These are phyloP conservation scores for Eledona agricola DNA, from an alignment of 2,888 invertebrate species.

Conservation along the genomic window DNA sequence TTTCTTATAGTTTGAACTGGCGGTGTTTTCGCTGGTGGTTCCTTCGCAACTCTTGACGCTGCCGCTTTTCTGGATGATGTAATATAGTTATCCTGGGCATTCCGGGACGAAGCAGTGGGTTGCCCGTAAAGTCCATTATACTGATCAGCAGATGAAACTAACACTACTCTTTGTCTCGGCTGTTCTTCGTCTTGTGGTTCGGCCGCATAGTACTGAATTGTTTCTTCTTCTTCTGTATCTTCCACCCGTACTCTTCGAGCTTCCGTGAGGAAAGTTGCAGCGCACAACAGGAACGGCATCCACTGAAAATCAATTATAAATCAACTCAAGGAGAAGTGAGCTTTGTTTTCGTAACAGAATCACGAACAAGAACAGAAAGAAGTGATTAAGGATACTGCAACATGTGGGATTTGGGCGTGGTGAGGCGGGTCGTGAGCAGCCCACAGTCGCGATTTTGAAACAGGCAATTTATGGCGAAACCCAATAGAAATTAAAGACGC, in stretches of 20 bases:
- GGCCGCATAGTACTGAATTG: slow-evolving; percentile 61
- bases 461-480: slow-evolving; percentile 33
- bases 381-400: slow-evolving; percentile 2
- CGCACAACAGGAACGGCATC: slow-evolving; percentile 52
- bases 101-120: slow-evolving; percentile 53
- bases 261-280: slow-evolving; percentile 52
- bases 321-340: no score
- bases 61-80: slow-evolving; percentile 49
- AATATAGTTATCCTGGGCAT: slow-evolving; percentile 57
- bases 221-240: slow-evolving; percentile 62
- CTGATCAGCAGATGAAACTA: slow-evolving; percentile 61
- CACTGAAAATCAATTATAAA: slow-evolving; percentile 34
- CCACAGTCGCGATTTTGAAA: slow-evolving; percentile 40
- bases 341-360: slow-evolving; percentile 5
- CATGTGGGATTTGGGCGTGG: slow-evolving; percentile 37
- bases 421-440: slow-evolving; percentile 38
- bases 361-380: slow-evolving; percentile 7
- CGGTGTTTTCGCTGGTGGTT: slow-evolving; percentile 69
- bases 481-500: no score
- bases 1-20: slow-evolving; percentile 85
- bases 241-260: slow-evolving; percentile 65
- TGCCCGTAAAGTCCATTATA: slow-evolving; percentile 64
- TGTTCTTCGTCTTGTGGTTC: slow-evolving; percentile 51
- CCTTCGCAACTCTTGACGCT: slow-evolving; percentile 64
- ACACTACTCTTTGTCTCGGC: slow-evolving; percentile 53